Percentiles rank a stretch among this genome's conserved stretches.
Evolutionary conservation across 2,888 invertebrate species (phyloP).

Genomic region (Drosophila borborema): DNA sequence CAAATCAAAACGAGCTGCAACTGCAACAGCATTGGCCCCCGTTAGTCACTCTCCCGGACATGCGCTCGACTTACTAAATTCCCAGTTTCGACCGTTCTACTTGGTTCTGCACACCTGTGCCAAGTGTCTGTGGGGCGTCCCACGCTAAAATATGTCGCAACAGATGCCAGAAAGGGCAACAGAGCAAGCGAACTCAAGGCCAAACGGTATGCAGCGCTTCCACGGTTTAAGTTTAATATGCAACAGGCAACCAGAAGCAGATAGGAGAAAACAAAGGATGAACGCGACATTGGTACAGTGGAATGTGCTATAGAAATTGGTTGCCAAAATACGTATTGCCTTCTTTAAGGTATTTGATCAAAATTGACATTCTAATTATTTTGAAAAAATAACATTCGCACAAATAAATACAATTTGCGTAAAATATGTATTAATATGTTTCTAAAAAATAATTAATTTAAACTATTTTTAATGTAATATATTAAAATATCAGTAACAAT

Average conservation of each 20-base stretch:
- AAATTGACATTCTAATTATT: background rate
- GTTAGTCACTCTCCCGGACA: constrained; percentile 35
- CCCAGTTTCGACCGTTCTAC: constrained; percentile 7
- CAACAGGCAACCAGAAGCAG: constrained; percentile 69
- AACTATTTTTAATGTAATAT: background rate
- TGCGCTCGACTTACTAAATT: constrained; percentile 40
- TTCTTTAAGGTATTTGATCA: background rate
- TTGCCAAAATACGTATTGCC: background rate
- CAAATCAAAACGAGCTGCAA: constrained; percentile 46
- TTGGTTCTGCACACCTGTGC: constrained; percentile 65
- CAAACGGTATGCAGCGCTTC: constrained; percentile 18
- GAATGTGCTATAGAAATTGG: background rate
- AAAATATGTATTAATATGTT: background rate
- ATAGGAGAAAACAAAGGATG: constrained; percentile 1
- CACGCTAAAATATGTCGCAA: constrained; percentile 57
- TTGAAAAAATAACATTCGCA: background rate
- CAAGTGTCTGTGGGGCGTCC: constrained; percentile 71
- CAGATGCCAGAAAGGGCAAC: constrained; percentile 41
- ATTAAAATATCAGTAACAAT: background rate
- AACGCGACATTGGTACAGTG: constrained; percentile 19
- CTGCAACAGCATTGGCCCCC: constrained; percentile 32
- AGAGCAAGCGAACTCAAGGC: constrained; percentile 12
- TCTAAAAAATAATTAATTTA: background rate
- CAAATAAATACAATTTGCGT: no score
- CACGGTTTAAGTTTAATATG: constrained; percentile 49